Evolutionary conservation across 92 coral and sea anemone genomes (phyloP).

Genomic region (Isaurus tuberculatus): DNA sequence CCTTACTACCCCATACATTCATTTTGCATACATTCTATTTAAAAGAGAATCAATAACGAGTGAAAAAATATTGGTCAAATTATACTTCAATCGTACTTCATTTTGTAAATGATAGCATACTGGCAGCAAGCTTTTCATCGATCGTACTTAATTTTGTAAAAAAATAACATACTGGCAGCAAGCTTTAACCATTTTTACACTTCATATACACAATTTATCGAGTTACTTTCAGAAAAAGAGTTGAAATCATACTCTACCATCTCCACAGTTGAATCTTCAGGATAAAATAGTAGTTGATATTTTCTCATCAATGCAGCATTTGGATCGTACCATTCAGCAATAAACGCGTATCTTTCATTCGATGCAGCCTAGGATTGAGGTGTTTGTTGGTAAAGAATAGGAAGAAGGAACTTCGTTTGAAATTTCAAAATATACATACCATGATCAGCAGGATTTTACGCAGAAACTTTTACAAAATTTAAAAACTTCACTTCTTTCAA

Average conservation of each 20-base stretch:
- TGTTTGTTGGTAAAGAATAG: neutral
- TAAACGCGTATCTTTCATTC: slow-evolving; percentile 89
- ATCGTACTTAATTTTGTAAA: neutral
- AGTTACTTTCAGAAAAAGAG: neutral
- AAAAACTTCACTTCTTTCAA: neutral
- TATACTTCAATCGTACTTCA: no score
- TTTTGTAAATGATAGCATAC: no score
- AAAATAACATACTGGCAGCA: neutral
- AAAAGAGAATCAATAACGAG: no score
- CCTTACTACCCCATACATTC: no score
- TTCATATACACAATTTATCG: neutral
- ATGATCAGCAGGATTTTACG: slow-evolving; percentile 24
- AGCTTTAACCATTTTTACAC: neutral
- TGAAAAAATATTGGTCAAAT: no score
- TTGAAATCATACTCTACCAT: slow-evolving; percentile 71
- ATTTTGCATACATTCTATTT: no score
- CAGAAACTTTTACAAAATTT: neutral
- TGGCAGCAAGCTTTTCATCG: neutral
- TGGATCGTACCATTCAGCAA: slow-evolving; percentile 98
- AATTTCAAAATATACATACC: slow-evolving; percentile 57
- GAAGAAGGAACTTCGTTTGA: neutral
- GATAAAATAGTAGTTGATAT: slow-evolving; percentile 88
- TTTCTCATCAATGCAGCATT: slow-evolving; percentile 94
- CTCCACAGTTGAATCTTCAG: slow-evolving; percentile 91
- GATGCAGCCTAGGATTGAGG: slow-evolving; percentile 67